Evolutionary conservation across 2,797 vertebrate genomes (phyloP).

Genomic region (Oreortyx pictus): DNA sequence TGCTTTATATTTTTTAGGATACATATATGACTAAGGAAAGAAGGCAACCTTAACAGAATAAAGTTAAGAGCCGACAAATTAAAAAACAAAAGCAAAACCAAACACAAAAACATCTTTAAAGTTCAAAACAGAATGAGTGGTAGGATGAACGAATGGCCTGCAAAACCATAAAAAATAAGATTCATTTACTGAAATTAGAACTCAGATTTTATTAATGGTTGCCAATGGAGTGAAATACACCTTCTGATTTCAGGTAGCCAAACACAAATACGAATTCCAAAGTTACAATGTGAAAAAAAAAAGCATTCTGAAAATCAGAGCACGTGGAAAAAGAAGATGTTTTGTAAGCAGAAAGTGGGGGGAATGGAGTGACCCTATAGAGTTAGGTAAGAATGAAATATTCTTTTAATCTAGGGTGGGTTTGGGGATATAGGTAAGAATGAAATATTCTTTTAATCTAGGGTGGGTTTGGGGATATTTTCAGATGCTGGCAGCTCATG

Average conservation of each 20-base stretch:
- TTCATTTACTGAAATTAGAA: neutral
- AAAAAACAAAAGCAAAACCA: neutral
- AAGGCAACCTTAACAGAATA: neutral
- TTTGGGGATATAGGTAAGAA: conserved; percentile 41
- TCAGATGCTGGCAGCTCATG: neutral
- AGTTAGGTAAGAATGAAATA: conserved; percentile 55
- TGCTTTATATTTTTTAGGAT: neutral
- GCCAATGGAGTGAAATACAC: neutral
- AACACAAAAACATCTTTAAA: neutral
- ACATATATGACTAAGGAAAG: neutral
- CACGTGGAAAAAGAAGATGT: neutral
- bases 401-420: neutral
- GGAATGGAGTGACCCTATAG: conserved; percentile 63
- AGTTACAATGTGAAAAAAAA: conserved; percentile 4
- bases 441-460: neutral
- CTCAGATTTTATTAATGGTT: neutral
- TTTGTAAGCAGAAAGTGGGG: neutral
- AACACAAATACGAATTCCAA: neutral
- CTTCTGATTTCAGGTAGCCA: conserved; percentile 18
- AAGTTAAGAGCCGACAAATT: neutral
- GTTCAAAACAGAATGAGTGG: neutral
- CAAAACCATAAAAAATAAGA: neutral
- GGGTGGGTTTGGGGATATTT: neutral
- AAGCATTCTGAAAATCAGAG: conserved; percentile 61
- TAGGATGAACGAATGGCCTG: neutral